Conservation (phyloP, 2,888 invertebrate species). For the Leptopilina drosophilae region DNA sequence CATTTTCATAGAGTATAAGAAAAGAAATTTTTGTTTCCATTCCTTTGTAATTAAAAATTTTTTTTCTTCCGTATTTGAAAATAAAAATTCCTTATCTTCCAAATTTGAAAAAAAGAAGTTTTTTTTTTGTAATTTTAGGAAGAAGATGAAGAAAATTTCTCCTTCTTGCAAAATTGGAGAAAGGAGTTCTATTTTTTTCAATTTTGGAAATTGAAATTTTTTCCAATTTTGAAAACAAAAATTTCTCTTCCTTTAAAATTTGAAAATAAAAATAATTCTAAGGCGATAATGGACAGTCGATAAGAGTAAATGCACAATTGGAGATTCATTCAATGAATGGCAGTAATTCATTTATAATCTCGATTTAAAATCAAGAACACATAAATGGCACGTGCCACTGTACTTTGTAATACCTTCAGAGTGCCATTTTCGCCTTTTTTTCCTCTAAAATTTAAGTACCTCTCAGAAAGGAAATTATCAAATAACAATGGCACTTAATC, state of each 20-base stretch:
- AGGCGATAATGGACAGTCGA: slow-evolving; percentile 40
- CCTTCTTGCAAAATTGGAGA: too few relatives aligned
- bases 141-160: too few relatives aligned
- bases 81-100: slow-evolving; percentile 7
- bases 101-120: too few relatives aligned
- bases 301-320: slow-evolving; percentile 38
- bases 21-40: slow-evolving; percentile 4
- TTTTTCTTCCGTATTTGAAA: background rate
- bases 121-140: too few relatives aligned
- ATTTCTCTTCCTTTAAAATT: too few relatives aligned
- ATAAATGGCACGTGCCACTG: slow-evolving; percentile 47
- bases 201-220: slow-evolving; percentile 22
- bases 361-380: slow-evolving; percentile 49
- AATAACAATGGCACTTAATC: slow-evolving; percentile 38
- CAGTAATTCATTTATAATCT: slow-evolving; percentile 46
- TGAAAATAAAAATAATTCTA: slow-evolving; percentile 25
- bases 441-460: slow-evolving; percentile 7
- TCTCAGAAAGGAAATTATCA: slow-evolving; percentile 26
- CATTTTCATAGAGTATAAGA: background rate
- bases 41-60: background rate
- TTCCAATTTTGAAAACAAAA: background rate
- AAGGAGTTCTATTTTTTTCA: too few relatives aligned
- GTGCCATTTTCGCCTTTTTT: slow-evolving; percentile 29
- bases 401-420: slow-evolving; percentile 28
- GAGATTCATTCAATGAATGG: slow-evolving; percentile 47